These are phyloP conservation scores for Myoxocephalus aenaeus DNA, from an alignment of 2,797 vertebrate species.

Conservation along the genomic window DNA sequence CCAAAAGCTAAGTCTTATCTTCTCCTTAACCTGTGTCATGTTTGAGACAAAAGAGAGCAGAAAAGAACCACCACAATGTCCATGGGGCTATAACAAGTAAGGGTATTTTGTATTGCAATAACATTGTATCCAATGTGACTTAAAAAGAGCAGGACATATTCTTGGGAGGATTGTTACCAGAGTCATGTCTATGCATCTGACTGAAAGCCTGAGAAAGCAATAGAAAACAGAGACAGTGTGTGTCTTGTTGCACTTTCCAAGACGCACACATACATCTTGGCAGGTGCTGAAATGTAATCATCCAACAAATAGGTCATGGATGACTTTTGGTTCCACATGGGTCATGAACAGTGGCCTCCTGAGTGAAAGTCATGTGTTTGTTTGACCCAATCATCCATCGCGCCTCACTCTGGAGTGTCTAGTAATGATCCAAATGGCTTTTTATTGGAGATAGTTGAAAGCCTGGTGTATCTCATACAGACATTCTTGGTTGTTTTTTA, in stretches of 20 bases:
- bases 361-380: not conserved
- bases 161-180: not conserved
- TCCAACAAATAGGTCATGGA: not conserved
- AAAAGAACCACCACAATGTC: not conserved
- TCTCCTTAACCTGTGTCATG: constrained; percentile 37
- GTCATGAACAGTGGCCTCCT: not conserved
- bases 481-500: not conserved
- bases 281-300: not conserved
- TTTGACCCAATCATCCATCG: not conserved
- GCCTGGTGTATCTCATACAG: not conserved
- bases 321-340: not conserved
- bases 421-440: not conserved
- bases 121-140: constrained; percentile 15
- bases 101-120: constrained; percentile 8
- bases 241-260: not conserved
- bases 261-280: not conserved
- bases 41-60: constrained; percentile 11
- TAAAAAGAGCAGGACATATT: not conserved
- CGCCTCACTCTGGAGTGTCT: not conserved
- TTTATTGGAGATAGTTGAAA: not conserved
- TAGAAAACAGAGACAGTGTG: not conserved
- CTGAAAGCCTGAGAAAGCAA: not conserved
- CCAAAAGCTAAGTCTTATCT: constrained; percentile 44
- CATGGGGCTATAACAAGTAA: not conserved
- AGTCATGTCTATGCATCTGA: not conserved